Percentiles rank a stretch among this genome's conserved stretches.
phyloP scores from a whole-genome alignment of 1,140 invertebrate species.

The Eubasilissa regina region DNA sequence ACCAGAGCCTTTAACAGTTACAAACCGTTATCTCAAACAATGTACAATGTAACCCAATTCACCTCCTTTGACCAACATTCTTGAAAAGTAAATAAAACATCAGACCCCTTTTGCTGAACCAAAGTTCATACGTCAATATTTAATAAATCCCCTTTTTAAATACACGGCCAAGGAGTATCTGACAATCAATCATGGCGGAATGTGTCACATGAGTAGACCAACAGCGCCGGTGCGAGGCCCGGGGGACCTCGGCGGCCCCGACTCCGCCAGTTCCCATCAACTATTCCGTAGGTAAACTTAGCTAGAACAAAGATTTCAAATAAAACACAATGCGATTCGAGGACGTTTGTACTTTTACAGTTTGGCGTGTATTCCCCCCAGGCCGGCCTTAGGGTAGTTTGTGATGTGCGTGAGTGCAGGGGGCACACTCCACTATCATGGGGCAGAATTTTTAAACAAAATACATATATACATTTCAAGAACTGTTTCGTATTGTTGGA shows the following conservation, averaged over 20 bases:
- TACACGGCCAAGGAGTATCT: neutral
- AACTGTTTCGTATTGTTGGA: too few relatives aligned
- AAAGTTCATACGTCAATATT: neutral
- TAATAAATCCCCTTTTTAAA: slow-evolving; percentile 13
- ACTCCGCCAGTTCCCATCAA: neutral
- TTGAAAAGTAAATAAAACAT: neutral
- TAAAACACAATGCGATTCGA: slow-evolving; percentile 31
- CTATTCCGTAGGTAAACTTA: slow-evolving; percentile 13
- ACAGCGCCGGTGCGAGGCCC: neutral
- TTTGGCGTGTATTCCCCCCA: slow-evolving; percentile 36
- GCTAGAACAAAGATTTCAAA: slow-evolving; percentile 27
- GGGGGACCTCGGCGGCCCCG: neutral
- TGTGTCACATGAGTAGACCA: slow-evolving; percentile 18
- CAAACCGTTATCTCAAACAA: too few relatives aligned
- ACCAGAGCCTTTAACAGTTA: too few relatives aligned
- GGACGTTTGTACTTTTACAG: slow-evolving; percentile 23
- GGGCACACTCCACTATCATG: neutral
- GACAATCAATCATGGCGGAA: slow-evolving; percentile 23
- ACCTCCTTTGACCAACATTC: neutral
- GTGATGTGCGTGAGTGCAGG: slow-evolving; percentile 21
- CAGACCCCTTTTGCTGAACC: neutral
- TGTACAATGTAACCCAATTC: too few relatives aligned
- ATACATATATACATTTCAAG: too few relatives aligned
- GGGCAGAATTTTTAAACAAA: neutral
- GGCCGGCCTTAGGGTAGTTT: slow-evolving; percentile 19